phyloP scores from a whole-genome alignment of 2,113 vertebrate genomes.

The Mola mola region DNA sequence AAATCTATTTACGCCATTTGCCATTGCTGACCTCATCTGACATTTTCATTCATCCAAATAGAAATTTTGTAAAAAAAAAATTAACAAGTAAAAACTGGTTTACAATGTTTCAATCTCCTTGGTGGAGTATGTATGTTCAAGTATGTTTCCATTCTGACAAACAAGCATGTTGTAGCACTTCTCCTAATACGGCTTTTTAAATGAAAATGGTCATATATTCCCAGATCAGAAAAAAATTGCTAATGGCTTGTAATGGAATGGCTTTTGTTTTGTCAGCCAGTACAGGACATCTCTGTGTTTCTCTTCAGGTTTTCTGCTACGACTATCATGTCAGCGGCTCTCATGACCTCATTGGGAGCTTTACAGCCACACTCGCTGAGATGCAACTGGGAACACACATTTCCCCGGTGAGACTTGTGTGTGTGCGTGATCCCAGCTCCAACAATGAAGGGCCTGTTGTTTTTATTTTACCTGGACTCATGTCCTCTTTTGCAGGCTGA shows the following conservation, averaged over 20 bases:
- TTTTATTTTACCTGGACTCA: neutral
- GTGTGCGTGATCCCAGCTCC: neutral
- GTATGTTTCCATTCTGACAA: neutral
- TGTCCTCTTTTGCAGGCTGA: slow-evolving; percentile 81
- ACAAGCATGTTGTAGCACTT: neutral
- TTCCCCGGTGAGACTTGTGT: slow-evolving; percentile 83
- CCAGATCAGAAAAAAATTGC: no score
- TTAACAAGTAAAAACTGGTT: no score
- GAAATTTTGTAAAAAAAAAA: no score
- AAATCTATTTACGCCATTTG: no score
- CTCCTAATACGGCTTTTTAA: neutral
- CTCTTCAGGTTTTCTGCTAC: slow-evolving; percentile 90
- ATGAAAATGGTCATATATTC: neutral
- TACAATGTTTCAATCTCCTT: no score
- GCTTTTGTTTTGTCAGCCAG: neutral
- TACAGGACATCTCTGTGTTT: slow-evolving; percentile 21
- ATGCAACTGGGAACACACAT: slow-evolving; percentile 84
- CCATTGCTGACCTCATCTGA: no score
- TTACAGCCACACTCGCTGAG: slow-evolving; percentile 86
- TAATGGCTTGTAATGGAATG: neutral
- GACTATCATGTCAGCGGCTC: slow-evolving; percentile 89
- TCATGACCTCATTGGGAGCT: slow-evolving; percentile 91
- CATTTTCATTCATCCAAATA: no score
- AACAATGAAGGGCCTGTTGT: neutral
- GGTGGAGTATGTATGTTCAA: no score